These are phyloP conservation scores for Tragulus kanchil DNA, from an alignment of 2,113 vertebrate genomes.

Conservation along the genomic window DNA sequence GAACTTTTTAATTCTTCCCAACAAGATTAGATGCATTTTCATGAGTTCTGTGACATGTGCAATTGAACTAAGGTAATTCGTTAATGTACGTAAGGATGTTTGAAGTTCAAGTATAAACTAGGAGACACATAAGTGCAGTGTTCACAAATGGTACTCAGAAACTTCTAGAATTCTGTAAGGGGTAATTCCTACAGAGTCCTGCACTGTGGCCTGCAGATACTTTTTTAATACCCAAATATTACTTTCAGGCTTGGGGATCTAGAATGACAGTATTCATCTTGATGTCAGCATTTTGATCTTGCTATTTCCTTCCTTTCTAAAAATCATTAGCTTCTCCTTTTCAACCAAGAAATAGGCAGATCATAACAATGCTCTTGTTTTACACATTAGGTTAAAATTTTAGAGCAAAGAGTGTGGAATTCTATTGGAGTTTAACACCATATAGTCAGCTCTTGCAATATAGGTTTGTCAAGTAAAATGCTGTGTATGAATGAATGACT, in stretches of 20 bases:
- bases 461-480: background rate
- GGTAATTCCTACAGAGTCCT: background rate
- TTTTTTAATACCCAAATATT: conserved; percentile 16
- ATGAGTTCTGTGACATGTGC: background rate
- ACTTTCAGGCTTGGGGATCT: background rate
- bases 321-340: background rate
- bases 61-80: background rate
- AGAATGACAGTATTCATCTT: conserved; percentile 24
- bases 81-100: background rate
- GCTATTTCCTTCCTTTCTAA: background rate
- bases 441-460: background rate
- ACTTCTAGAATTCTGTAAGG: conserved; percentile 2
- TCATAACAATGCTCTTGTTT: background rate
- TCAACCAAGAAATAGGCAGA: background rate
- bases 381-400: background rate
- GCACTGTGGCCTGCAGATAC: background rate
- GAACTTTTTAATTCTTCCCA: background rate
- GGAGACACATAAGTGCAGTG: background rate
- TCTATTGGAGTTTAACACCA: background rate
- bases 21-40: background rate
- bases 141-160: background rate
- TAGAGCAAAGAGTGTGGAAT: background rate
- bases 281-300: background rate
- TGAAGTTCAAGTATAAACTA: background rate
- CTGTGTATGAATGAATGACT: background rate